A percentile compares a stretch with the other conserved stretches of the same genome.
These are phyloP conservation scores for Cyprinodon brontotheroides DNA, from an alignment of 2,113 vertebrate genomes.

Conservation along the genomic window DNA sequence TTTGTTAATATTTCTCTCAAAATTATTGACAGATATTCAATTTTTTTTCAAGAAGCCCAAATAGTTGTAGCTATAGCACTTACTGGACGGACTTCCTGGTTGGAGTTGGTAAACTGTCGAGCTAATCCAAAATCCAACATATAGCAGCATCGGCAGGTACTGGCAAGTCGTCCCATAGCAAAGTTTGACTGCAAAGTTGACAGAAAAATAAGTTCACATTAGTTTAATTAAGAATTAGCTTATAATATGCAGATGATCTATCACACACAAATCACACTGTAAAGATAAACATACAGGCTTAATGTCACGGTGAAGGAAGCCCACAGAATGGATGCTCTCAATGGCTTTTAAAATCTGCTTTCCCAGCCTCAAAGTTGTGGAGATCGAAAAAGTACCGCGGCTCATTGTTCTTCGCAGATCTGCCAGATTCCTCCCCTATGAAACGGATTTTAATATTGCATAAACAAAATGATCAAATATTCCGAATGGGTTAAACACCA, in stretches of 20 bases:
- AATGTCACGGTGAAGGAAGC: conserved; percentile 96
- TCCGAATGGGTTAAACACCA: background rate
- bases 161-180: conserved; percentile 95
- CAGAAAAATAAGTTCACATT: conserved; percentile 4
- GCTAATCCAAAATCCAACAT: conserved; percentile 99
- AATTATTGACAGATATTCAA: background rate
- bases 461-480: background rate
- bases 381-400: conserved; percentile 89
- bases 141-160: conserved; percentile 95
- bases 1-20: background rate
- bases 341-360: conserved; percentile 95
- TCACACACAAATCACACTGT: background rate
- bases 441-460: background rate
- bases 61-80: conserved; percentile 66
- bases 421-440: conserved; percentile 94
- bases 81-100: conserved; percentile 96
- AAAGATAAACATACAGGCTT: conserved; percentile 86
- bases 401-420: conserved; percentile 92
- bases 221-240: background rate
- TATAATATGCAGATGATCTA: background rate
- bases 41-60: background rate
- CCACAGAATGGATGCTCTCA: conserved; percentile 97
- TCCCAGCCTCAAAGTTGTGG: conserved; percentile 92
- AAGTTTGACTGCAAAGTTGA: conserved; percentile 89
- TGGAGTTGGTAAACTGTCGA: conserved; percentile 96